Evolutionary conservation across 2,797 vertebrate species (phyloP).

Genomic region (Falco concolor): DNA sequence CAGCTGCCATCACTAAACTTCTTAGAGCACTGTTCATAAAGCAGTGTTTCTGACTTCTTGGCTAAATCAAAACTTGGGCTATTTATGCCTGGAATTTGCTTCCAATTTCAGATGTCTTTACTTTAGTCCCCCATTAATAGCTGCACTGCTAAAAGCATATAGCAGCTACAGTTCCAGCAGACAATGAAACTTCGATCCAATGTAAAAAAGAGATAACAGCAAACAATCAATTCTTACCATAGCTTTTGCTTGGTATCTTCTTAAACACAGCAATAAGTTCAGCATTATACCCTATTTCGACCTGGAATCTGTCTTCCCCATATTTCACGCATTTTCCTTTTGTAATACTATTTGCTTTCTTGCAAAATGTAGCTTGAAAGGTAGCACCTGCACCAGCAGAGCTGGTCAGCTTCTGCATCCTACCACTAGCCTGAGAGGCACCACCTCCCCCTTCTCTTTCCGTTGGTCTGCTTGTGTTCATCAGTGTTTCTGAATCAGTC

Average conservation of each 20-base stretch:
- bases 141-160: not conserved
- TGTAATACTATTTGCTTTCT: conserved; percentile 66
- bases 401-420: not conserved
- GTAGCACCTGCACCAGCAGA: not conserved
- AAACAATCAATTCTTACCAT: conserved; percentile 77
- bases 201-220: not conserved
- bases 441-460: not conserved
- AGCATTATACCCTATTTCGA: conserved; percentile 85
- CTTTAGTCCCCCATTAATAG: not conserved
- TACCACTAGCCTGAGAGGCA: not conserved
- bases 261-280: conserved; percentile 87
- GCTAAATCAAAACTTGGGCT: not conserved
- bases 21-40: not conserved
- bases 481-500: not conserved
- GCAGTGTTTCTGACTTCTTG: not conserved
- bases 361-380: conserved; percentile 30
- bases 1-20: not conserved
- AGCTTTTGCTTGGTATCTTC: conserved; percentile 85
- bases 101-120: not conserved
- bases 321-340: conserved; percentile 82
- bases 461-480: not conserved
- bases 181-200: not conserved
- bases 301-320: conserved; percentile 81
- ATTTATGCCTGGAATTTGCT: not conserved
- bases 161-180: not conserved